Percentiles rank a stretch among this genome's conserved stretches.
Evolutionary conservation across 2,888 invertebrate genomes (phyloP).

Genomic region (Polietes domitor): DNA sequence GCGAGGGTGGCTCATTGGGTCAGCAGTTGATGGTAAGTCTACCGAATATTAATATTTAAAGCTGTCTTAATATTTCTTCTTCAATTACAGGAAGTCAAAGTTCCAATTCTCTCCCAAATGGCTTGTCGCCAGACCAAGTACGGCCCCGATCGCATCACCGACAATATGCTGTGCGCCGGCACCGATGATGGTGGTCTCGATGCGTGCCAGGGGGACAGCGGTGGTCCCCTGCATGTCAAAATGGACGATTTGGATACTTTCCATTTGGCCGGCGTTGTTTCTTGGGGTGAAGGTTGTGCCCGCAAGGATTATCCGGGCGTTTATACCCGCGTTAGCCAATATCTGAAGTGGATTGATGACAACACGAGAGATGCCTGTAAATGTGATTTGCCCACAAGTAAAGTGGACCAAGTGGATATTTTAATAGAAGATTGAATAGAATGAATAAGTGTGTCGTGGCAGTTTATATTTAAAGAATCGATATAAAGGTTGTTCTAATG

Average conservation of each 20-base stretch:
- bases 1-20: constrained; percentile 86
- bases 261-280: constrained; percentile 85
- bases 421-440: not conserved
- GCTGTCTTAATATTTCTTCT: constrained; percentile 17
- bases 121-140: constrained; percentile 77
- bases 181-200: constrained; percentile 77
- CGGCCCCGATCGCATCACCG: constrained; percentile 75
- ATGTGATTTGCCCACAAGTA: constrained; percentile 52
- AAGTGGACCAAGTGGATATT: constrained; percentile 9
- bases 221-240: constrained; percentile 78
- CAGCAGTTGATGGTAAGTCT: constrained; percentile 81
- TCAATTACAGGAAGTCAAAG: constrained; percentile 86
- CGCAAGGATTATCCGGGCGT: constrained; percentile 89
- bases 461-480: too few species aligned
- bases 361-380: constrained; percentile 86
- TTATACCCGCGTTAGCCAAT: constrained; percentile 90
- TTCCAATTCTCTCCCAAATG: constrained; percentile 86
- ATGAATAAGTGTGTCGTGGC: not conserved
- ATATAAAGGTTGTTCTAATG: too few species aligned
- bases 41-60: not conserved
- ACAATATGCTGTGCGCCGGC: constrained; percentile 80
- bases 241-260: constrained; percentile 64
- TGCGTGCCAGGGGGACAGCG: constrained; percentile 80
- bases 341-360: constrained; percentile 84
- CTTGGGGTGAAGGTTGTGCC: constrained; percentile 81